Base-by-base conservation (phyloP, 2,888 invertebrate species). In the Drosophila phalerata region DNA sequence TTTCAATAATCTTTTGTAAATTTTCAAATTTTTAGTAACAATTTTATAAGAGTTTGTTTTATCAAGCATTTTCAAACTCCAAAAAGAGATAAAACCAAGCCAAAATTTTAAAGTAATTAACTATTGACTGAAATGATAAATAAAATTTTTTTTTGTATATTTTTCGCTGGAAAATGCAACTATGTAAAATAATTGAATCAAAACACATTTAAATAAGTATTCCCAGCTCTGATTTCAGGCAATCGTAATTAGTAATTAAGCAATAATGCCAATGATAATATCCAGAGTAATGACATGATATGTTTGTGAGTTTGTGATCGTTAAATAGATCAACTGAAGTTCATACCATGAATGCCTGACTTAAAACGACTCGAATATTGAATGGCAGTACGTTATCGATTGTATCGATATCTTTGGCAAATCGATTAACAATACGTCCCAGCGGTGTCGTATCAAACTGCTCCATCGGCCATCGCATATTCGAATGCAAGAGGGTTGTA, bases 401-500 rank as follows among this genome's bases (percentile, higher is more conserved):
- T 55, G 93, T 92, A 90, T 95, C 94, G 80, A 95, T 92, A 90
- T 95, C 95, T 89, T 93, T 94, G 69, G 95, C 93, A 90, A 95
- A 95, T 76, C 95, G 94, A 92, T 95, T 95, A 48, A 97, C 94
- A 86, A 97, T 94, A 84, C 97, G 94, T 91, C 97, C 97, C 83
- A 94, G 88, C 47, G 97, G 97, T 62, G 96, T 97, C 77, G 95
- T 95, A 92, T 97, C 97, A 93, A 96, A 96, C 93, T 96, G 95
- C 89, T 95, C 94, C 93, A 96, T 94, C 56, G 96, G 96, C 86
- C 95, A 94, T 89, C 94, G 94, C 85, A 96, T 90, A 77, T 96
- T 94, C 90, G 94, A 94, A 69, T 91, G 85, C 90, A 96, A 93
- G 89, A 96, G 93, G 47, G 92, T 88, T 58, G 92, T 91, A 93